phyloP scores from a whole-genome alignment of 2,797 vertebrate species.

The Gallinago solitaria region DNA sequence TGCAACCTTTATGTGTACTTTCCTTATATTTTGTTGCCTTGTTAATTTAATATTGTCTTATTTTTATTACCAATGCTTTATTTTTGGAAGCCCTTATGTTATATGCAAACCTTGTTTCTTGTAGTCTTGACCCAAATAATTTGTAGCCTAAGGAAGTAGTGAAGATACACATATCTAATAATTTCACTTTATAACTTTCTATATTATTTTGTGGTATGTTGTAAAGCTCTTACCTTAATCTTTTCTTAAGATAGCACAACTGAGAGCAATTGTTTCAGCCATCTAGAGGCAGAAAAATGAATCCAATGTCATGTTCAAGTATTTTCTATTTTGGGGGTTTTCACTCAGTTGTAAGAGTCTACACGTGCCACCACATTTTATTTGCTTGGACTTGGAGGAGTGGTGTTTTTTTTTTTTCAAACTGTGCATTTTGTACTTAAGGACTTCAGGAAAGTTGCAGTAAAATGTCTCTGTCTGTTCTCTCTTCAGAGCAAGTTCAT shows the following conservation, averaged over 20 bases:
- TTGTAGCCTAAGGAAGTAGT: background rate
- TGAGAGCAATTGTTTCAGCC: background rate
- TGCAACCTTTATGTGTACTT: background rate
- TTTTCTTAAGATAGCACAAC: background rate
- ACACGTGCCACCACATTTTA: background rate
- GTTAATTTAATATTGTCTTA: background rate
- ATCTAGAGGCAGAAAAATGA: background rate
- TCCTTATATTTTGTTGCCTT: background rate
- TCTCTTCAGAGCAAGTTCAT: slow-evolving; percentile 86
- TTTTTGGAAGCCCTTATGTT: background rate
- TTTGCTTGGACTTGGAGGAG: background rate
- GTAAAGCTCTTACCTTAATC: background rate
- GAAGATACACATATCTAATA: background rate
- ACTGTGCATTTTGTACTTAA: background rate
- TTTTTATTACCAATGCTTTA: background rate
- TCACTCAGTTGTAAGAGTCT: background rate
- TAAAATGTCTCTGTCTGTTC: slow-evolving; percentile 35
- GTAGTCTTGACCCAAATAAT: background rate
- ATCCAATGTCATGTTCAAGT: background rate
- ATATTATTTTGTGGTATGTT: background rate
- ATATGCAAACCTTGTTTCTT: background rate
- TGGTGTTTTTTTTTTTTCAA: background rate
- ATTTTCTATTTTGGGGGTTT: background rate
- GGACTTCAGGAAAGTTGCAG: background rate
- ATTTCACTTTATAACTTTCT: background rate